phyloP scores from a whole-genome alignment of 2,113 vertebrate genomes.

The Sporophila hypoxantha region DNA sequence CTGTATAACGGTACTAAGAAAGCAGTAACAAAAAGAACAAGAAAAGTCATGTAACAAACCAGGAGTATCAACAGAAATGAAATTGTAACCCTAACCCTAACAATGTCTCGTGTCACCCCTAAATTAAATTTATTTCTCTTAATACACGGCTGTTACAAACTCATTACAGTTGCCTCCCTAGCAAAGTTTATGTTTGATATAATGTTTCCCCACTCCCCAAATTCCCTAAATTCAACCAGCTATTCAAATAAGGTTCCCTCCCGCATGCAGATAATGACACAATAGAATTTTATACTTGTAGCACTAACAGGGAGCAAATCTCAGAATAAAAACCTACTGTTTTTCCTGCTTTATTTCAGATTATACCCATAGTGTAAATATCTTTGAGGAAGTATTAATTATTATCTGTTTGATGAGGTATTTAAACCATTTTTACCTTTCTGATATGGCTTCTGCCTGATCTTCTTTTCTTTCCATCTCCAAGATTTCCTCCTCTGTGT shows the following conservation, averaged over 20 bases:
- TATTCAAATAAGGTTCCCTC: neutral
- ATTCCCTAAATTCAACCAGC: neutral
- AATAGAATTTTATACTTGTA: neutral
- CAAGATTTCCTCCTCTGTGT: slow-evolving; percentile 76
- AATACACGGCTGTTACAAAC: neutral
- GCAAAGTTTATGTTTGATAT: neutral
- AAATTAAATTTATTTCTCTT: neutral
- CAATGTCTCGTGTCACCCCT: neutral
- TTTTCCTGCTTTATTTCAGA: neutral
- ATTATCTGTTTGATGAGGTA: neutral
- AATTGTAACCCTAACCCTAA: neutral
- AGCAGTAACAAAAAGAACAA: neutral
- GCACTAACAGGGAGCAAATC: neutral
- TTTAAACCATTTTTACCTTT: slow-evolving; percentile 73
- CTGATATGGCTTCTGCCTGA: slow-evolving; percentile 77
- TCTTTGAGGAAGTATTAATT: neutral
- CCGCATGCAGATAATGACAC: neutral
- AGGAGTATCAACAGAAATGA: neutral
- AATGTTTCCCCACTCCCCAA: neutral
- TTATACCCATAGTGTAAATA: neutral
- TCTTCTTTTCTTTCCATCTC: slow-evolving; percentile 83
- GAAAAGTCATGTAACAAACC: neutral
- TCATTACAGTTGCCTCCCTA: neutral
- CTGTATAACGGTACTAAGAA: neutral
- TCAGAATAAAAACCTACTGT: neutral